Evolutionary conservation across 2,797 vertebrate genomes (phyloP).

Genomic region (Petrocephalus schoutedeni): DNA sequence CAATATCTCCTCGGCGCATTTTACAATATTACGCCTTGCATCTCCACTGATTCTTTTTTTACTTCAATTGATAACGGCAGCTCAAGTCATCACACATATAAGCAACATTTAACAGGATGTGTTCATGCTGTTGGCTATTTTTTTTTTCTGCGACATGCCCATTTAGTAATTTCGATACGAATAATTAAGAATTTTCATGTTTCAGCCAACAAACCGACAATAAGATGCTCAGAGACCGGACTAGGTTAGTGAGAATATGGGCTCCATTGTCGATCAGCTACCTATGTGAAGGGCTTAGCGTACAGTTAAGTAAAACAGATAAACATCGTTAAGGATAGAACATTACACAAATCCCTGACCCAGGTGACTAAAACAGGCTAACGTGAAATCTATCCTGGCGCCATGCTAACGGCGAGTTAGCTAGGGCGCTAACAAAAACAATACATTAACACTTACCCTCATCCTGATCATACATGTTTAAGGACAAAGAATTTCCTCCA

Average conservation of each 20-base stretch:
- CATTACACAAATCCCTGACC: neutral
- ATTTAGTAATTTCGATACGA: neutral
- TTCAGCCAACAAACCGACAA: neutral
- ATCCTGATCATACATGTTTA: constrained; percentile 67
- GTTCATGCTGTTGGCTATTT: neutral
- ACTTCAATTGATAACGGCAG: neutral
- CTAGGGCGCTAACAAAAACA: neutral
- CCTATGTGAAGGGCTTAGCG: neutral
- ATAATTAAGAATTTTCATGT: neutral
- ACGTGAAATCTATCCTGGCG: neutral
- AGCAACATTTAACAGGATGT: neutral
- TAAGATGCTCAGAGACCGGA: neutral
- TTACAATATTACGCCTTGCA: neutral
- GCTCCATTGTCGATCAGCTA: neutral
- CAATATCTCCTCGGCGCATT: neutral
- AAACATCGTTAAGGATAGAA: neutral
- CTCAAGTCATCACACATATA: neutral
- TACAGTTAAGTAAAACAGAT: neutral
- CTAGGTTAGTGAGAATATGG: neutral
- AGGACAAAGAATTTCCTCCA: neutral
- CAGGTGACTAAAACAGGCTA: neutral
- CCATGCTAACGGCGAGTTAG: neutral
- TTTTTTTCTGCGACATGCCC: neutral
- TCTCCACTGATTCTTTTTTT: neutral
- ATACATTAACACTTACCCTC: constrained; percentile 53